phyloP scores from a whole-genome alignment of 2,113 vertebrate species.

The Tragelaphus strepsiceros region DNA sequence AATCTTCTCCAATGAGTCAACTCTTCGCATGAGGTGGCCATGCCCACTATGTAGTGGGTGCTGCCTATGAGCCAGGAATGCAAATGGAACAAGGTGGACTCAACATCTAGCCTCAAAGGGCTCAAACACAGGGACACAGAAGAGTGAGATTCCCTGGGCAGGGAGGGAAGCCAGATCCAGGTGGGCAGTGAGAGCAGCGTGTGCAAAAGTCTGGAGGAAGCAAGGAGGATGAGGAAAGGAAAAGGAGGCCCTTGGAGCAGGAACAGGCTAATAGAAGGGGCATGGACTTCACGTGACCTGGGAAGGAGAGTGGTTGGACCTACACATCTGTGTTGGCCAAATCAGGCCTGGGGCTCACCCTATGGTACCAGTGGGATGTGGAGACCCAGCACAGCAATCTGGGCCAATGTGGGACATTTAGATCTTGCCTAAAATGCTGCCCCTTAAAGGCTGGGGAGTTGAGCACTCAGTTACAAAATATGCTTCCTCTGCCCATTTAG shows the following conservation, averaged over 20 bases:
- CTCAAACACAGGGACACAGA: background rate
- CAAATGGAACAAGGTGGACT: background rate
- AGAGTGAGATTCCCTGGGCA: background rate
- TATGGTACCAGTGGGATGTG: background rate
- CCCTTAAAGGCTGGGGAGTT: background rate
- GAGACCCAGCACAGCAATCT: background rate
- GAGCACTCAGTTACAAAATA: background rate
- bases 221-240: background rate
- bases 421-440: background rate
- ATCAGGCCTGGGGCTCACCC: background rate
- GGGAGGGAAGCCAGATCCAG: background rate
- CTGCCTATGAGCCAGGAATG: background rate
- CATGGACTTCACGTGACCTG: background rate
- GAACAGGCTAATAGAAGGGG: background rate
- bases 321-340: background rate
- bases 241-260: background rate
- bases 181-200: background rate
- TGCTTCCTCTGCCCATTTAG: background rate
- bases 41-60: rapidly evolving
- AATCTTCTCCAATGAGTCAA: too few species aligned
- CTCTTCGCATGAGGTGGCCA: too few species aligned
- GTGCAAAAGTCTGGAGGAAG: background rate
- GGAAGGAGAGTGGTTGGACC: background rate
- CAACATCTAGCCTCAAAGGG: background rate
- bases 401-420: background rate